Base-by-base conservation (phyloP, 2,888 invertebrate species). In the Leucozona laternaria region DNA sequence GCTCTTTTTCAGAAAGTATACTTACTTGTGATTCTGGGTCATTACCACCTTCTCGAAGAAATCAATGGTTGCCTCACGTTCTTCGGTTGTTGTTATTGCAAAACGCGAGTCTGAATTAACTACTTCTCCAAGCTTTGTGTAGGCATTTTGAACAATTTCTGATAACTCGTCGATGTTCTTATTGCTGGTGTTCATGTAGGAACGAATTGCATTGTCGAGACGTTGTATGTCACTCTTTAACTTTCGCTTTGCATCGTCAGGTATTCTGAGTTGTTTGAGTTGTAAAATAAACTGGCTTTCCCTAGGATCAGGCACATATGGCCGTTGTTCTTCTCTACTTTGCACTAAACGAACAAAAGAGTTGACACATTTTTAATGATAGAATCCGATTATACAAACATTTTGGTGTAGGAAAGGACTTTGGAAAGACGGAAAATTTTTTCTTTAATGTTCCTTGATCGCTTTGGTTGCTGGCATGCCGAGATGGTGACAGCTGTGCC, bases 41-140 rank as follows among this genome's bases (percentile, higher is more conserved):
- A 98, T 98, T 66, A 98, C 95, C 91, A 97, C 98, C 90, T 97
- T 97, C 93, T 99, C 99, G 60, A 97, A 96, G 91, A 97, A 97
- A 93, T 98, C 98, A 91, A 98, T 94, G 82, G 99, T 94, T 89
- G 95, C 95, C 89, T 98, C 97, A 89, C 96, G 95, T 53, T 95
- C 94, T 89, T 98, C 98, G 0, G 90, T 89, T 8, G 90, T 90
- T 20, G 91, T 91, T 45, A 90, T 90, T 77, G 90, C 89, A 88
- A 92, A 93, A 58, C 91, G 90, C 3, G 89, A 79, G 88, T 92
- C 92, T 25, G 90, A 90, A 76, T 92, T 91, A 2, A 93, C 90
- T 25, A 91, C 89, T 62, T 92, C 91, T 0, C 90, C 88, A 37
- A 93, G 89, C 86, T 91, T 90, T 1, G 90, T 90, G 92, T 99